Evolutionary conservation across 2,797 vertebrate species (phyloP), one percentile per base, ranked within the genome.

Genomic region (Lepilemur ruficaudatus): DNA sequence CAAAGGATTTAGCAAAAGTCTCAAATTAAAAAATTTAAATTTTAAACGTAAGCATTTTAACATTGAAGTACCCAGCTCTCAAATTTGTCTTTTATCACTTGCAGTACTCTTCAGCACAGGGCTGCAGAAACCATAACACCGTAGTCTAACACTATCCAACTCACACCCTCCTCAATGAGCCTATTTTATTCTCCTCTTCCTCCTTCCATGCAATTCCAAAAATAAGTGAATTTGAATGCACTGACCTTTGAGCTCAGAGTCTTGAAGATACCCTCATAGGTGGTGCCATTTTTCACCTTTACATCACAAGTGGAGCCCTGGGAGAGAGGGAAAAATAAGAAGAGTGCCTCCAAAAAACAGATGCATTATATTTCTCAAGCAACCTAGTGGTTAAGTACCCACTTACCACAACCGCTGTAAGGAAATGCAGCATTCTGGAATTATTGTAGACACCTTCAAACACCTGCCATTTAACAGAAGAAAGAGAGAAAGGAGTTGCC

Each of bases 401-500:
- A 99, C 99, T 99, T 97, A 99, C 99, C 99, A 99, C 99, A 85
- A 99, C 99, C 92, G 99, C 99, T 95, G 99, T 99, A 93, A 99
- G 99, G 98, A 99, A 99, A 98, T 99, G 99, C 93, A 99, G 99
- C 99, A 99, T 99, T 98, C 99, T 99, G 85, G 99, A 99, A 98
- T 99, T 99, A 97, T 99, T 99, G 98, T 99, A 99, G 43, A 99
- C 99, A 81, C 99, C 99, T 97, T 99, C 99, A 96, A 99, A 99
- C 61, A 99, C 99, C 99, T 99, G 94, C 46, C 96, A 83, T 73
- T 6, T 35, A 93, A 76, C 59, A 81, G 0, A 12, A 14, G 20
- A 14, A 38, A 52, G 30, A 86, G 86, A 87, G 23, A 96, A 80
- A 70, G 30, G 4, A 79, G 69, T 0, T 48, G 35, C 41, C 20